Evolutionary conservation across 2,888 invertebrate species (phyloP).

Genomic region (Apotomis betuletana): DNA sequence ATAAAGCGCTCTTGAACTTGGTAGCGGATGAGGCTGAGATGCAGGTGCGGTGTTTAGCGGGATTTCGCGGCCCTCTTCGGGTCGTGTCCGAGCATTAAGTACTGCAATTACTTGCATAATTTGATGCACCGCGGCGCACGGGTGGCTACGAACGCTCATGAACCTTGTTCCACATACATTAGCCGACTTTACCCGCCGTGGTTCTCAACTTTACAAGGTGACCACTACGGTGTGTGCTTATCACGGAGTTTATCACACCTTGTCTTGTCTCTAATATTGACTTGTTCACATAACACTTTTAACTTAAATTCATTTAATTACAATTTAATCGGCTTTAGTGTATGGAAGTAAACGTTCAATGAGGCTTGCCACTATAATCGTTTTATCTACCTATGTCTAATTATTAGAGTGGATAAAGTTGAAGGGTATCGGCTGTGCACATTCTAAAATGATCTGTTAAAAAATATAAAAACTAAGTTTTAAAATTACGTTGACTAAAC

Average conservation of each 20-base stretch:
- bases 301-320: constrained; percentile 9
- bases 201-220: constrained; percentile 68
- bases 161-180: constrained; percentile 81
- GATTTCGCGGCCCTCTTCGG: constrained; percentile 46
- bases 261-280: constrained; percentile 48
- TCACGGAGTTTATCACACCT: constrained; percentile 52
- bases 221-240: constrained; percentile 56
- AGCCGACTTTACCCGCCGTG: constrained; percentile 65
- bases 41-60: constrained; percentile 50
- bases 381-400: neutral
- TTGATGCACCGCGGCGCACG: constrained; percentile 69
- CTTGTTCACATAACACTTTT: constrained; percentile 17
- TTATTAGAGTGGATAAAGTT: neutral
- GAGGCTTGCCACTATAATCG: neutral
- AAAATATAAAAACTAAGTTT: neutral
- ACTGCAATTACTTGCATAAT: constrained; percentile 63
- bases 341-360: neutral
- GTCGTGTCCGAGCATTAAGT: constrained; percentile 48
- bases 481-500: neutral
- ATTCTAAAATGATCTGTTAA: neutral
- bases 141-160: constrained; percentile 71
- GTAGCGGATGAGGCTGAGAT: constrained; percentile 58
- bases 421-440: neutral
- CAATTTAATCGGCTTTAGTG: neutral
- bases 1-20: constrained; percentile 75